Percentiles rank a stretch among this genome's conserved stretches.
phyloP scores from a whole-genome alignment of 2,113 vertebrate species.

The Eclectus roratus region DNA sequence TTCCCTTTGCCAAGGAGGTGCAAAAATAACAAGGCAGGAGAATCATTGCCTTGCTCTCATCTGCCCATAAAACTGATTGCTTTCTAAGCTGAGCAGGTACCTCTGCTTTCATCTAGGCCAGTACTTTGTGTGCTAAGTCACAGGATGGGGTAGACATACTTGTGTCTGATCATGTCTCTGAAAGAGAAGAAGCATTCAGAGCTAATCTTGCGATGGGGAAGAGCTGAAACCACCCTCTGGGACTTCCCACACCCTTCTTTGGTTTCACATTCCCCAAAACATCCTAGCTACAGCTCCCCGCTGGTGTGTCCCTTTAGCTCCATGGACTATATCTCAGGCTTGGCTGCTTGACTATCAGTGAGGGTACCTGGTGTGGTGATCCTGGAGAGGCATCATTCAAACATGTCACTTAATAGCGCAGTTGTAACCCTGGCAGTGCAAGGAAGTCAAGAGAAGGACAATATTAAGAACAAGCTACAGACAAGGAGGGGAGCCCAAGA shows the following conservation, averaged over 20 bases:
- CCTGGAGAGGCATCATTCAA: neutral
- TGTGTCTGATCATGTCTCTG: rapidly evolving
- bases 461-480: neutral
- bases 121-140: neutral
- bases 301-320: neutral
- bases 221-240: neutral
- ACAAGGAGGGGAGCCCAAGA: neutral
- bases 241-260: neutral
- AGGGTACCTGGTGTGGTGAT: neutral
- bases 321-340: rapidly evolving
- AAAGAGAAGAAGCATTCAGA: neutral
- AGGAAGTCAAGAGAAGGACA: neutral
- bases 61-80: neutral
- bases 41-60: neutral
- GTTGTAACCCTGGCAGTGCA: rapidly evolving
- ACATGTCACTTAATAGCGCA: rapidly evolving
- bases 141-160: neutral
- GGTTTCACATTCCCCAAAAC: rapidly evolving
- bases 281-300: neutral
- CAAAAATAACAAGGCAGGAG: neutral
- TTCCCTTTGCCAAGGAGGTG: neutral
- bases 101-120: rapidly evolving
- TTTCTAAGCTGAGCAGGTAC: neutral
- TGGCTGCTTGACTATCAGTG: neutral
- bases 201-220: neutral